phyloP scores from a whole-genome alignment of 2,888 invertebrate genomes.

The Pseudococcus longispinus region DNA sequence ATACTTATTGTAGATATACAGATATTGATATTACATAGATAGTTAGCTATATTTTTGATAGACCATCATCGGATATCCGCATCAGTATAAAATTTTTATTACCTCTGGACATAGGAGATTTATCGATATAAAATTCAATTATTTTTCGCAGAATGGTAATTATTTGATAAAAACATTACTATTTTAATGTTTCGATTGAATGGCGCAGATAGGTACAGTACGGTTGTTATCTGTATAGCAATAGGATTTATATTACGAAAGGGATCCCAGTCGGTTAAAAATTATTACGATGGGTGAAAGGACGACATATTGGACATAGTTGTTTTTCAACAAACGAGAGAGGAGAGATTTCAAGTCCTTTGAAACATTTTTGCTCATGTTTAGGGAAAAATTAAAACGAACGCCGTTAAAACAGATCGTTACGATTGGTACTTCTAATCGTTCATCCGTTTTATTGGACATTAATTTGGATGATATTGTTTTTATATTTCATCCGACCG shows the following conservation, averaged over 20 bases:
- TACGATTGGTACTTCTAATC: slow-evolving; percentile 35
- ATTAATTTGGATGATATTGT: slow-evolving; percentile 36
- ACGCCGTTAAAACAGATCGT: slow-evolving; percentile 25
- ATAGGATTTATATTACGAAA: slow-evolving; percentile 8
- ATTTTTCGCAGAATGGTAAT: slow-evolving; percentile 4
- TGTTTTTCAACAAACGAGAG: slow-evolving; percentile 32
- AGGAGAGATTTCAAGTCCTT: not conserved
- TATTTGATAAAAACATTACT: not conserved
- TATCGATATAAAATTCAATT: not conserved
- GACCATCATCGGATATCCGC: not conserved
- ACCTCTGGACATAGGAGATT: not conserved
- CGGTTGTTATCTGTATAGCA: not conserved
- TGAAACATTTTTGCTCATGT: slow-evolving; percentile 32
- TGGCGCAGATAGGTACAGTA: not conserved
- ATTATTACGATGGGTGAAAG: slow-evolving; percentile 31
- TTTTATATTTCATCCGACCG: slow-evolving; percentile 29
- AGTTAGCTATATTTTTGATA: not conserved
- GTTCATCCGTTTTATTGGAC: slow-evolving; percentile 37
- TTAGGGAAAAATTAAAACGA: slow-evolving; percentile 36
- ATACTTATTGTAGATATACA: no score
- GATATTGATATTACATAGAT: no score
- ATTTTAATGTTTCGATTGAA: slow-evolving; percentile 15
- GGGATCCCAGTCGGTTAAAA: not conserved
- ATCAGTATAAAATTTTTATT: not conserved
- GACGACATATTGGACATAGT: slow-evolving; percentile 17